phyloP scores from a whole-genome alignment of 2,113 vertebrate species.

The Taxidea taxus region DNA sequence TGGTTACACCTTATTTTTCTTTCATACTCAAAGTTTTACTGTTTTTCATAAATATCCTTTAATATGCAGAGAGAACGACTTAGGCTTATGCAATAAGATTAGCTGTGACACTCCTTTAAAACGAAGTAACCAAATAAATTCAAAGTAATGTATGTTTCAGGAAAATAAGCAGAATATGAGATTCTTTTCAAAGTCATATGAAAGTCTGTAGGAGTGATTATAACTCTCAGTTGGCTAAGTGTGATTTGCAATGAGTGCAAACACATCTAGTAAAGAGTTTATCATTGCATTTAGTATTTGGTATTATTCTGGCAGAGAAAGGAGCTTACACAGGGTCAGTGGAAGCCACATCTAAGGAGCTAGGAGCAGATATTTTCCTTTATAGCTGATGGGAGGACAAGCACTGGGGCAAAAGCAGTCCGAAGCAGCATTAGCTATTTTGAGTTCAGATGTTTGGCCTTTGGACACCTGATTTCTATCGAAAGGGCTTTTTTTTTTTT shows the following conservation, averaged over 20 bases:
- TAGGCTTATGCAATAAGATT: conserved; percentile 12
- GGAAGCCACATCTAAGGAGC: background rate
- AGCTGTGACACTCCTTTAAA: background rate
- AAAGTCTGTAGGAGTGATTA: background rate
- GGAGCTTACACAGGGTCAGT: background rate
- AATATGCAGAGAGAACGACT: background rate
- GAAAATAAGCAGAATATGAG: background rate
- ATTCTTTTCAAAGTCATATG: background rate
- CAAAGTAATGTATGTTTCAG: background rate
- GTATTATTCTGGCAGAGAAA: background rate
- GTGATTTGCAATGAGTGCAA: background rate
- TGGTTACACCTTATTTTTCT: conserved; percentile 53
- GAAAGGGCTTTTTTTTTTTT: background rate
- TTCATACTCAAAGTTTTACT: background rate
- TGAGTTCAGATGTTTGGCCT: background rate
- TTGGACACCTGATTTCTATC: background rate
- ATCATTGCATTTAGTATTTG: background rate
- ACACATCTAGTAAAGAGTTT: background rate
- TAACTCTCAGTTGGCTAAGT: background rate
- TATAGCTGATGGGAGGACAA: background rate
- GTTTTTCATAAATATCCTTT: conserved; percentile 32
- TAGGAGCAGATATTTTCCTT: background rate
- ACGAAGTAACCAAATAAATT: conserved; percentile 3
- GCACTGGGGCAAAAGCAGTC: background rate
- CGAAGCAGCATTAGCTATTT: background rate